Evolutionary conservation across 2,797 vertebrate genomes (phyloP).

Genomic region (Premnoplex brunnescens): DNA sequence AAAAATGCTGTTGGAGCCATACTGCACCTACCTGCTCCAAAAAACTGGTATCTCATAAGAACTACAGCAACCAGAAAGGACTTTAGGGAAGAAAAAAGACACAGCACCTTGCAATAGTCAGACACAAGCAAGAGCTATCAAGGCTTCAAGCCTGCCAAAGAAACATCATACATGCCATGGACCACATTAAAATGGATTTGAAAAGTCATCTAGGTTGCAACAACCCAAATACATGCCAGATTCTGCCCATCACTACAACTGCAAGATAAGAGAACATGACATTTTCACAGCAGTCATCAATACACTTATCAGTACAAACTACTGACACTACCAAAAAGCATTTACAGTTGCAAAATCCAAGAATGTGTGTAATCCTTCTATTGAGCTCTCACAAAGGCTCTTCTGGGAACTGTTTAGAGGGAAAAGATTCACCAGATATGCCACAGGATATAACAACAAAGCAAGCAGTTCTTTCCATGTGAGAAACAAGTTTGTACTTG

Average conservation of each 20-base stretch:
- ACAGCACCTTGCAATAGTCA: neutral
- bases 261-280: conserved; percentile 19
- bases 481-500: neutral
- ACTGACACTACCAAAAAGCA: conserved; percentile 53
- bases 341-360: conserved; percentile 42
- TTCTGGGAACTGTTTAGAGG: conserved; percentile 40
- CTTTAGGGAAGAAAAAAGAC: neutral
- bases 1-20: neutral
- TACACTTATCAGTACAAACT: conserved; percentile 29
- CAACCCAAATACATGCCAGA: neutral
- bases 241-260: neutral
- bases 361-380: conserved; percentile 52
- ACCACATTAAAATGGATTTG: neutral
- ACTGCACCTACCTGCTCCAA: neutral
- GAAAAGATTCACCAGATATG: conserved; percentile 40
- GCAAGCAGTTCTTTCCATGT: neutral
- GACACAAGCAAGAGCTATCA: neutral
- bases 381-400: conserved; percentile 50
- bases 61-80: neutral
- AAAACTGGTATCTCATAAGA: neutral
- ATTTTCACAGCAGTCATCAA: conserved; percentile 60
- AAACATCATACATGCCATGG: neutral
- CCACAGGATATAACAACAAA: conserved; percentile 44
- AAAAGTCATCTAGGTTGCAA: neutral
- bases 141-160: neutral